Evolutionary conservation across 1,140 invertebrate genomes (phyloP).

Genomic region (Drosophila grimshawi): DNA sequence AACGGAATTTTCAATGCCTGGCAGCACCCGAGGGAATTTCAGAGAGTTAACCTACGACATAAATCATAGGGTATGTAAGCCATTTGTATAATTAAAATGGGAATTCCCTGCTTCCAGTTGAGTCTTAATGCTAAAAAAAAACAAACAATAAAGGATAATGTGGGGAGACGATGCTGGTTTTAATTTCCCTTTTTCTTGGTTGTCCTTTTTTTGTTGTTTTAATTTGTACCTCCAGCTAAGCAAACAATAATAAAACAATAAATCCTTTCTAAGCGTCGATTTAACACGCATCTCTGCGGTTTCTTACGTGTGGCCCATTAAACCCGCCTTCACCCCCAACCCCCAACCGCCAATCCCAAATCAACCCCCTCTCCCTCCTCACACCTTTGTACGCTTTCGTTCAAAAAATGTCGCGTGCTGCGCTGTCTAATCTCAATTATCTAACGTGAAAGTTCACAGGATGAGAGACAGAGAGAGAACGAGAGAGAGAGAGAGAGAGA

Average conservation of each 20-base stretch:
- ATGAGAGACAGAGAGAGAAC: neutral
- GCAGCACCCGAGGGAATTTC: constrained; percentile 23
- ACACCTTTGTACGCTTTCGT: constrained; percentile 23
- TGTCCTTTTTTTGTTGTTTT: neutral
- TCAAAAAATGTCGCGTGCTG: constrained; percentile 45
- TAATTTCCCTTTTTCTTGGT: constrained; percentile 21
- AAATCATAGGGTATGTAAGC: constrained; percentile 40
- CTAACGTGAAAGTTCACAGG: constrained; percentile 38
- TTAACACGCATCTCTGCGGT: constrained; percentile 36
- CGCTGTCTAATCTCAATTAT: constrained; percentile 67
- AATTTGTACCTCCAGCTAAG: neutral
- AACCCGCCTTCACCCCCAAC: neutral
- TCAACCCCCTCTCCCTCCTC: neutral
- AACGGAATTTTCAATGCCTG: constrained; percentile 42
- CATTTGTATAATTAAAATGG: constrained; percentile 3
- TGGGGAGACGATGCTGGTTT: constrained; percentile 9
- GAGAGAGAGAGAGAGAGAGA: neutral
- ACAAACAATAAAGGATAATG: constrained; percentile 1
- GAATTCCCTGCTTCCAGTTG: neutral
- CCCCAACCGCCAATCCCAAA: neutral
- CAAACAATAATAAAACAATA: constrained; percentile 32
- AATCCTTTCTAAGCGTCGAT: constrained; percentile 20
- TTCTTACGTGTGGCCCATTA: constrained; percentile 29
- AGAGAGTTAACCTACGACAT: constrained; percentile 26
- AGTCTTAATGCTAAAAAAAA: neutral